Conservation (phyloP, 2,797 vertebrate genomes). For the Ispidina picta region DNA sequence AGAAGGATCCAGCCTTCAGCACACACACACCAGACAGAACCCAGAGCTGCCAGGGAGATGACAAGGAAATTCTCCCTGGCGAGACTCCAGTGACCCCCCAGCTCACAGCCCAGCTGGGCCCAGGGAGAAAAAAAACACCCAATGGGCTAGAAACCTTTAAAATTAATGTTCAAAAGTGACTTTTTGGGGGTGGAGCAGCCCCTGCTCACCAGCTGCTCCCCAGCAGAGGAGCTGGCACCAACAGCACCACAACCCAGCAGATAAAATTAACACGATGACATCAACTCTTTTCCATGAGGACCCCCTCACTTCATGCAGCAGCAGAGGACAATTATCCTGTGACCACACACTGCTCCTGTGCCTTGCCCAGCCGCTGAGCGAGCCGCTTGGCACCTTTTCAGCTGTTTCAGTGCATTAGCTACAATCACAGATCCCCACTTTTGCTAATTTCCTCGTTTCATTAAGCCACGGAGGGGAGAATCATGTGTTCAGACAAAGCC, state of each 20-base stretch:
- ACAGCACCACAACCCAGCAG: neutral
- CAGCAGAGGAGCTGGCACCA: slow-evolving; percentile 36
- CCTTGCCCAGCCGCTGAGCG: neutral
- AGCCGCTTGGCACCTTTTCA: neutral
- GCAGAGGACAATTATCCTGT: slow-evolving; percentile 7
- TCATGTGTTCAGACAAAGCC: fast-evolving
- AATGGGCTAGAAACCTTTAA: neutral
- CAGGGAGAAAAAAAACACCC: neutral
- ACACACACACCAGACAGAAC: neutral
- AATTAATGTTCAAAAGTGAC: neutral
- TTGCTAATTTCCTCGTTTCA: neutral
- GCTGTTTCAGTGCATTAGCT: neutral
- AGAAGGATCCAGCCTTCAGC: slow-evolving; percentile 1
- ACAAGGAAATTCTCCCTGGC: slow-evolving; percentile 46
- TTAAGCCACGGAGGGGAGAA: neutral
- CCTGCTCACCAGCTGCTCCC: neutral
- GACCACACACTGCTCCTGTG: slow-evolving; percentile 18
- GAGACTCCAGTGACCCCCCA: slow-evolving; percentile 15
- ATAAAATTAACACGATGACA: slow-evolving; percentile 56
- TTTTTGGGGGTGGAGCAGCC: neutral
- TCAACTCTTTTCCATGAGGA: neutral
- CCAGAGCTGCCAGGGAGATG: slow-evolving; percentile 14
- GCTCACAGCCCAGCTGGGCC: neutral
- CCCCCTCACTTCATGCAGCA: neutral
- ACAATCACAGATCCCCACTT: neutral